Conservation (phyloP, 2,113 vertebrate species). For the Saccopteryx bilineata region DNA sequence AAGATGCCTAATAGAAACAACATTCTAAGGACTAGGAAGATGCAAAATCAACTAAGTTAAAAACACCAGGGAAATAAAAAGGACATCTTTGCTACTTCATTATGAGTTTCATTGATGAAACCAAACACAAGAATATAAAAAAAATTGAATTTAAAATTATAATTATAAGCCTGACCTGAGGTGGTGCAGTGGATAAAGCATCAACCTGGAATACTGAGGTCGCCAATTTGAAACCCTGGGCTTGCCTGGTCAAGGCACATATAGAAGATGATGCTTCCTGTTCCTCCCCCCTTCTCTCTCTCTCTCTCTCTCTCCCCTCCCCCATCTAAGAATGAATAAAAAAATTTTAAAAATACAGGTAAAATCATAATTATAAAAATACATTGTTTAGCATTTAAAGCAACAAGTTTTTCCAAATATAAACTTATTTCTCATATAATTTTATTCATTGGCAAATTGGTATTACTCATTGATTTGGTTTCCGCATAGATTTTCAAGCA, state of each 20-base stretch:
- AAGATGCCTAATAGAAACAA: neutral
- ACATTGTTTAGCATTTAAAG: neutral
- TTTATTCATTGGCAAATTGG: neutral
- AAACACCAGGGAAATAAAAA: neutral
- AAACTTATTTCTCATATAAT: neutral
- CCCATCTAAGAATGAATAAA: neutral
- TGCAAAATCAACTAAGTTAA: neutral
- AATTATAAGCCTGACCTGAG: no score
- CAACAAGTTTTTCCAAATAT: conserved; percentile 11
- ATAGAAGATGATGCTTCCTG: no score
- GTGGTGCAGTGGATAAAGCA: no score
- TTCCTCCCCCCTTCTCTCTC: no score
- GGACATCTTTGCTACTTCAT: neutral
- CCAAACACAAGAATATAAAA: neutral
- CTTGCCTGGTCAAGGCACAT: no score
- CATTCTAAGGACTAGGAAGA: neutral
- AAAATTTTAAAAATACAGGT: neutral
- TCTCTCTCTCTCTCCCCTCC: no score
- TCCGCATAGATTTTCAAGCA: conserved; percentile 6
- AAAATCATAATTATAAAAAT: neutral
- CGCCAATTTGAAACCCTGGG: no score
- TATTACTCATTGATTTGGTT: conserved; percentile 31
- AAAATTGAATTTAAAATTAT: neutral
- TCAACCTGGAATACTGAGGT: no score
- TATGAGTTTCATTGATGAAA: neutral